Percentiles rank a stretch among this genome's conserved stretches.
phyloP scores from a whole-genome alignment of 2,797 vertebrate species.

The Sebastes dallii region DNA sequence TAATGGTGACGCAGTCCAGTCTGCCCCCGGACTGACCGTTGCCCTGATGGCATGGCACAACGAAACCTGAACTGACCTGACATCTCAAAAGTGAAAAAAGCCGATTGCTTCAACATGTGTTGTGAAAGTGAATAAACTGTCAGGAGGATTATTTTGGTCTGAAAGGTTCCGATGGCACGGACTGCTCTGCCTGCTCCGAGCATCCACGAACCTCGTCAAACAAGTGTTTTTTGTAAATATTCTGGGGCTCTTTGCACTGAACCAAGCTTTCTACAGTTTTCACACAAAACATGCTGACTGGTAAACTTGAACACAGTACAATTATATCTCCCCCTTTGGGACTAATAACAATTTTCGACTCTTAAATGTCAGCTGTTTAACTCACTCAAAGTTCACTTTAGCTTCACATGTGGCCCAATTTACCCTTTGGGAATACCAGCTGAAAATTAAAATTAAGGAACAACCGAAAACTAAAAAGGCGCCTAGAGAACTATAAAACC shows the following conservation, averaged over 20 bases:
- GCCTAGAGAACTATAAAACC: background rate
- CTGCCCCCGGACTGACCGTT: background rate
- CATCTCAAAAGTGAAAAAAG: constrained; percentile 2
- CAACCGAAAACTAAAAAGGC: constrained; percentile 17
- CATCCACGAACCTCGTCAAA: background rate
- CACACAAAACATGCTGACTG: background rate
- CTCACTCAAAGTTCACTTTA: constrained; percentile 29
- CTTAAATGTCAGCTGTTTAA: constrained; percentile 25
- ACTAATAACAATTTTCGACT: background rate
- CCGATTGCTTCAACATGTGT: constrained; percentile 38
- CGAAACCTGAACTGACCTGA: constrained; percentile 8
- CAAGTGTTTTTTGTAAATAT: background rate
- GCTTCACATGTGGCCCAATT: constrained; percentile 2
- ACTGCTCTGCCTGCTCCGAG: background rate
- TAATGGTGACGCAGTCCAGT: background rate
- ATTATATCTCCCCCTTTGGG: background rate
- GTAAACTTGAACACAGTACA: background rate
- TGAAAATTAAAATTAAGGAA: constrained; percentile 2
- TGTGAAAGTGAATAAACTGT: background rate
- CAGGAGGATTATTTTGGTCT: constrained; percentile 30
- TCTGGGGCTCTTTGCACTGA: background rate
- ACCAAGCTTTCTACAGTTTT: background rate
- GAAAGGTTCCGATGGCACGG: background rate
- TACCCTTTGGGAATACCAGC: constrained; percentile 3
- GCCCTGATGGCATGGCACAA: background rate